Evolutionary conservation across 1,140 invertebrate species (phyloP).

Genomic region (Cydia amplana): DNA sequence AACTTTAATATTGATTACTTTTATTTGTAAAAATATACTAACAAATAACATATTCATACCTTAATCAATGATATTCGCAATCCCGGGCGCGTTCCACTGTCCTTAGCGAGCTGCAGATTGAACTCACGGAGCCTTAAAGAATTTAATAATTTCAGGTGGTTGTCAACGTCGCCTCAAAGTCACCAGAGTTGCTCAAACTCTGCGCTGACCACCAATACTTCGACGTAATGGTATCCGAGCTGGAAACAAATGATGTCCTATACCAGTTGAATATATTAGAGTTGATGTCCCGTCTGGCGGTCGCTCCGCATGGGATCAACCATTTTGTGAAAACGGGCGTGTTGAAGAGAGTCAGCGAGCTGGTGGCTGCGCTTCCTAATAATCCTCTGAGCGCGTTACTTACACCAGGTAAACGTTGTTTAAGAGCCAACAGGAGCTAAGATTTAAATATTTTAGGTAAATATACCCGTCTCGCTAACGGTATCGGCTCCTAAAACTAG

Average conservation of each 20-base stretch:
- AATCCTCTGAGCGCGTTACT: conserved; percentile 83
- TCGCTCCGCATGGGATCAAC: conserved; percentile 84
- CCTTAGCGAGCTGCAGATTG: too few relatives aligned
- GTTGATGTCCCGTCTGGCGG: conserved; percentile 84
- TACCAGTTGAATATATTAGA: conserved; percentile 89
- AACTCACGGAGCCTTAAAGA: too few relatives aligned
- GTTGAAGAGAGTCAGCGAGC: conserved; percentile 81
- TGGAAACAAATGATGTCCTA: conserved; percentile 87
- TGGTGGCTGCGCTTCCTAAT: conserved; percentile 80
- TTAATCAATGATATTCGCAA: too few relatives aligned
- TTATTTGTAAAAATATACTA: too few relatives aligned
- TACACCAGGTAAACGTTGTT: conserved; percentile 80
- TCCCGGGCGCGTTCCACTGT: too few relatives aligned
- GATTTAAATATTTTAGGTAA: too few relatives aligned
- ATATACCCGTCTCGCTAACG: too few relatives aligned
- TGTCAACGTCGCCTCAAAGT: conserved; percentile 83
- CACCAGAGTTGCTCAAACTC: conserved; percentile 79
- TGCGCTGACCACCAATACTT: conserved; percentile 83
- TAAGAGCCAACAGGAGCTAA: too few relatives aligned
- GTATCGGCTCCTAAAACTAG: too few relatives aligned
- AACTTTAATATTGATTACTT: too few relatives aligned
- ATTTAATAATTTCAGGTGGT: conserved; percentile 80
- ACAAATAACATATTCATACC: too few relatives aligned
- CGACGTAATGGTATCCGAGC: conserved; percentile 82
- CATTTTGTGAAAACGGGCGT: conserved; percentile 85